Conservation (phyloP, 2,888 invertebrate genomes). For the Melolontha melolontha region DNA sequence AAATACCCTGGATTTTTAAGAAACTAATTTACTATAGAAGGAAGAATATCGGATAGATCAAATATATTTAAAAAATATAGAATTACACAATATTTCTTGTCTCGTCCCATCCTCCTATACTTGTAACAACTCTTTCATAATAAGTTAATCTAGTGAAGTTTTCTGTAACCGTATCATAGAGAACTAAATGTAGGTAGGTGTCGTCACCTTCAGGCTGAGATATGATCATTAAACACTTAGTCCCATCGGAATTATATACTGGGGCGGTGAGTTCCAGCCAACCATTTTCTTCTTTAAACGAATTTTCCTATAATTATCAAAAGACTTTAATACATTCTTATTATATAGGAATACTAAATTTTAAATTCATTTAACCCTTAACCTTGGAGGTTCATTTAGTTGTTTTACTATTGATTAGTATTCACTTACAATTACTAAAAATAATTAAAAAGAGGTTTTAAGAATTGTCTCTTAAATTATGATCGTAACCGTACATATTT, state of each 20-base stretch:
- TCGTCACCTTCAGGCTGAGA: constrained; percentile 56
- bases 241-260: constrained; percentile 67
- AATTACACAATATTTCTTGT: constrained; percentile 69
- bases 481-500: no score
- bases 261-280: constrained; percentile 77
- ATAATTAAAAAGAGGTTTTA: no score
- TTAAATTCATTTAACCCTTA: neutral
- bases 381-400: neutral
- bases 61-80: no score
- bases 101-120: constrained; percentile 74
- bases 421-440: no score
- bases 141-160: constrained; percentile 67
- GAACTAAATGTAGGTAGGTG: constrained; percentile 57
- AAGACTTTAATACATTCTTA: no score
- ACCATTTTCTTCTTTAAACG: constrained; percentile 72
- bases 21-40: no score
- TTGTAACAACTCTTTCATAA: constrained; percentile 72
- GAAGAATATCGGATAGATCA: no score
- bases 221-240: constrained; percentile 53
- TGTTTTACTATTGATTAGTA: neutral
- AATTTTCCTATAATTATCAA: constrained; percentile 58
- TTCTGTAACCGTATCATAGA: constrained; percentile 50
- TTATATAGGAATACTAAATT: no score
- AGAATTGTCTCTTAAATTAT: no score
- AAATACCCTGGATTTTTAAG: no score